Conservation (phyloP, 2,797 vertebrate genomes). For the Muscicapa comitata region DNA sequence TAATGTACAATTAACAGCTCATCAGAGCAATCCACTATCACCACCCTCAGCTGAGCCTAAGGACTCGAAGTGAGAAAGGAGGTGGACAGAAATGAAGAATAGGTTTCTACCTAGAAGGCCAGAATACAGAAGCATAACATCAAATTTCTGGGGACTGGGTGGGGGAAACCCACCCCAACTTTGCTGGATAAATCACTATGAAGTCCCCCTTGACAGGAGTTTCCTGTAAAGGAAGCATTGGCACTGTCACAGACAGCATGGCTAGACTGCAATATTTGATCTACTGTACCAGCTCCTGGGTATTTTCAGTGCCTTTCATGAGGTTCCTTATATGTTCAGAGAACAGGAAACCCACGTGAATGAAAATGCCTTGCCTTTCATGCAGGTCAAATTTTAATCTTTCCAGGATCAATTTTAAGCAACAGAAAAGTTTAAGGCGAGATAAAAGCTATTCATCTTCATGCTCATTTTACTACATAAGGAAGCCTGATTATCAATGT, state of each 20-base stretch:
- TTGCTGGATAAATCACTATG: neutral
- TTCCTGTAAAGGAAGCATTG: neutral
- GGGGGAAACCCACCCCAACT: rapidly evolving
- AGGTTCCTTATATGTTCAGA: neutral
- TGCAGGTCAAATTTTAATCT: slow-evolving; percentile 15
- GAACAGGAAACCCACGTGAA: neutral
- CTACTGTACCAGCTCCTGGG: neutral
- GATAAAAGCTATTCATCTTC: slow-evolving; percentile 41
- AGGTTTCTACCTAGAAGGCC: neutral
- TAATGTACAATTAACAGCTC: neutral
- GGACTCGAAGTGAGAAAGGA: neutral
- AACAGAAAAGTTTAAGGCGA: slow-evolving; percentile 14
- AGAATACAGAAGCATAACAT: neutral
- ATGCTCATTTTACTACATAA: neutral
- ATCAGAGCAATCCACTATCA: neutral
- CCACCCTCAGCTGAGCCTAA: neutral
- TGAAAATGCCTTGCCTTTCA: neutral
- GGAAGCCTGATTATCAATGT: slow-evolving; percentile 15
- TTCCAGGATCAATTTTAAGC: neutral
- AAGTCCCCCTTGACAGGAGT: neutral
- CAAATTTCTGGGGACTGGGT: neutral
- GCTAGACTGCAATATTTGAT: neutral
- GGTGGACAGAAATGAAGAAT: neutral
- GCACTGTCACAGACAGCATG: neutral
- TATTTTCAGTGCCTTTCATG: neutral